These are phyloP conservation scores for Boloria euphrosyne DNA, from an alignment of 2,888 invertebrate genomes.

Conservation along the genomic window DNA sequence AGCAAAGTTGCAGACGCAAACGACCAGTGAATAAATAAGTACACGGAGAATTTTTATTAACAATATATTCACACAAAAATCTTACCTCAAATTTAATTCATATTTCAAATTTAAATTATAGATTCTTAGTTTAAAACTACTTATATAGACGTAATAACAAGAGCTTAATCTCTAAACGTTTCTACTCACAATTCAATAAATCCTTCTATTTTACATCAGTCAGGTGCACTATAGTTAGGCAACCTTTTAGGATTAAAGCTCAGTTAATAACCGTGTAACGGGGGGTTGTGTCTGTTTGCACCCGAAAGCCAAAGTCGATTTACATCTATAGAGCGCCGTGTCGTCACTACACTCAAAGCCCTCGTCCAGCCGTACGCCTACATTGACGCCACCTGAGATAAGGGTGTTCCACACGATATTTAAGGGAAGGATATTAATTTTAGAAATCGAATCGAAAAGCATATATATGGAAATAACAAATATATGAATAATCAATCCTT, in stretches of 20 bases:
- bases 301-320: constrained; percentile 24
- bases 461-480: too few relatives aligned
- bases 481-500: too few relatives aligned
- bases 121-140: too few relatives aligned
- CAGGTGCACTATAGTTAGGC: constrained; percentile 18
- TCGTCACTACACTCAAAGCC: constrained; percentile 13
- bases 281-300: constrained; percentile 15
- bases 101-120: too few relatives aligned
- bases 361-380: constrained; percentile 7
- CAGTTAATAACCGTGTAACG: constrained; percentile 24
- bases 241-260: constrained; percentile 30
- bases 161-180: not conserved
- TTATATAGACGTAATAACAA: not conserved
- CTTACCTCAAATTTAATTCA: too few relatives aligned
- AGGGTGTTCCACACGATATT: not conserved
- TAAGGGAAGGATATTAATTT: too few relatives aligned
- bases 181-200: not conserved
- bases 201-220: constrained; percentile 12
- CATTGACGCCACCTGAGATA: constrained; percentile 18
- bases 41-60: too few relatives aligned
- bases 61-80: too few relatives aligned
- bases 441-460: too few relatives aligned
- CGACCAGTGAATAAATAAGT: too few relatives aligned
- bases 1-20: too few relatives aligned
- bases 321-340: constrained; percentile 17